Percentiles rank a stretch among this genome's conserved stretches.
These are phyloP conservation scores for Rattus rattus DNA, from an alignment of 2,113 vertebrate species.

Conservation along the genomic window DNA sequence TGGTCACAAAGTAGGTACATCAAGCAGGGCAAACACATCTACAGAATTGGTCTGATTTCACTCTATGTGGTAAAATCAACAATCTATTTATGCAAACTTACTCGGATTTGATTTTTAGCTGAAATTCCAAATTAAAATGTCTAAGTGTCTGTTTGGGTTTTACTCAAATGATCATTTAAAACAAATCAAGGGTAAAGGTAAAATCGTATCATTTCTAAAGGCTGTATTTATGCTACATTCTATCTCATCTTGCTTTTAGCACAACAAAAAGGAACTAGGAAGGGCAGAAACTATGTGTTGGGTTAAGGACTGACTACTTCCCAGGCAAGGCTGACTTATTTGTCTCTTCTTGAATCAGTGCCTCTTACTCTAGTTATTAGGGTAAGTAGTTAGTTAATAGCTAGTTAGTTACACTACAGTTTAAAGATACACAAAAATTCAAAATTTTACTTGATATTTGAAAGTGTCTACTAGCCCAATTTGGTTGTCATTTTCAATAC, in stretches of 20 bases:
- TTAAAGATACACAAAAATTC: neutral
- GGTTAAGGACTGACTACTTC: neutral
- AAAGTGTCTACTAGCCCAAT: slow-evolving; percentile 3
- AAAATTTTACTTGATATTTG: neutral
- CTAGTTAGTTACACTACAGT: neutral
- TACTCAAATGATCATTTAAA: neutral
- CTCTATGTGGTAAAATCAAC: neutral
- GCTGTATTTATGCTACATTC: neutral
- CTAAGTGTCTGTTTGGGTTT: slow-evolving; percentile 4
- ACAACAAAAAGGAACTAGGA: neutral
- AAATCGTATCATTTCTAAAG: neutral
- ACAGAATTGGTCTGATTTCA: neutral
- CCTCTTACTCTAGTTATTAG: neutral
- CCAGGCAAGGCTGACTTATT: neutral
- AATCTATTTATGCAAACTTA: neutral
- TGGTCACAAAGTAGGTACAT: neutral
- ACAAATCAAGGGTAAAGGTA: slow-evolving; percentile 13
- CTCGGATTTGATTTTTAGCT: slow-evolving; percentile 9
- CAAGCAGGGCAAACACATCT: neutral
- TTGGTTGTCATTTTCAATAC: neutral
- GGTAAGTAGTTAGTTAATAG: neutral
- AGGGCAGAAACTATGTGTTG: neutral
- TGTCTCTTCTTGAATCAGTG: neutral
- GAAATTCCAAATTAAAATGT: slow-evolving; percentile 5
- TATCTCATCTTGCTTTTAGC: neutral